Evolutionary conservation across 2,888 invertebrate species (phyloP).

Genomic region (Cataglyphis cursor): DNA sequence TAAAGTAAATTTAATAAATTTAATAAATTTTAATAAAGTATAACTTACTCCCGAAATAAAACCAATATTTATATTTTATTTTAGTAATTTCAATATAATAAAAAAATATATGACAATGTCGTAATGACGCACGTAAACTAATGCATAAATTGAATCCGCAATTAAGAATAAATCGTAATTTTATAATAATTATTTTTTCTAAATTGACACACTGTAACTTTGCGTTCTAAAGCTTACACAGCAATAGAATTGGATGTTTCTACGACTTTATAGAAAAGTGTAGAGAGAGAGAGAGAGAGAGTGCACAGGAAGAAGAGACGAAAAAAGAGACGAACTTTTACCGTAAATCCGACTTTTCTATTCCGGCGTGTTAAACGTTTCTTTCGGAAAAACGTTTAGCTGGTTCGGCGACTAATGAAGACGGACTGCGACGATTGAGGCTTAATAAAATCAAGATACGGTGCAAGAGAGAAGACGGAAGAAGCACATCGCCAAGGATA

Average conservation of each 20-base stretch:
- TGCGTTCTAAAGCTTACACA: not conserved
- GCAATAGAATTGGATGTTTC: not conserved
- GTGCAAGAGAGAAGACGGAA: not conserved
- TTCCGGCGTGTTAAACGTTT: not conserved
- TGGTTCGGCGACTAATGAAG: constrained; percentile 11
- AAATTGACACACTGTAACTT: not conserved
- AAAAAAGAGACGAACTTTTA: not conserved
- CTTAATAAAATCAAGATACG: constrained; percentile 43
- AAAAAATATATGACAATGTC: not conserved
- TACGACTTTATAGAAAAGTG: not conserved
- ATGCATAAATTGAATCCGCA: not conserved
- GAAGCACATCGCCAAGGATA: constrained; percentile 7
- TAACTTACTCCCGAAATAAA: not conserved
- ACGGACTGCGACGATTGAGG: constrained; percentile 14
- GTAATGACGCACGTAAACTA: not conserved
- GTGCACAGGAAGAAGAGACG: not conserved
- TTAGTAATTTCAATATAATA: not conserved
- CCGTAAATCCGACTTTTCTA: not conserved
- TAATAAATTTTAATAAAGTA: too few species aligned
- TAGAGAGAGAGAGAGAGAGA: not conserved
- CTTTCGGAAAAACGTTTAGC: not conserved
- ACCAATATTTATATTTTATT: not conserved
- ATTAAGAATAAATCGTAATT: not conserved
- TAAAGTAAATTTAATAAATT: not conserved
- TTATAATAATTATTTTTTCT: not conserved